Conservation (phyloP, 2,113 vertebrate genomes). For the Lanius collurio region DNA sequence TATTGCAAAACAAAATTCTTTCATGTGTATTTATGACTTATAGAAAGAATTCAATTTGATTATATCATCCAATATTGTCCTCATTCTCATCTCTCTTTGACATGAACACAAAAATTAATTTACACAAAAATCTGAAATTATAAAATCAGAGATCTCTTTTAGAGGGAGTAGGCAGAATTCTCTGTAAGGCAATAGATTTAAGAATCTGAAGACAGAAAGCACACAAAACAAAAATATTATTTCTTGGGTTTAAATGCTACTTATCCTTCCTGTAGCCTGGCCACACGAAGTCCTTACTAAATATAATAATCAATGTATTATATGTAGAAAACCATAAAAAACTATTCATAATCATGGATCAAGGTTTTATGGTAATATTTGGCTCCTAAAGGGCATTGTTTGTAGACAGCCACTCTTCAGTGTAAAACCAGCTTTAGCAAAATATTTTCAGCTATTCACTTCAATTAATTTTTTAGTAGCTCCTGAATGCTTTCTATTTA, state of each 20-base stretch:
- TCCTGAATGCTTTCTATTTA: not conserved
- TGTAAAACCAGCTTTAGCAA: not conserved
- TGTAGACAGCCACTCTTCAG: not conserved
- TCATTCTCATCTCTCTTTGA: not conserved
- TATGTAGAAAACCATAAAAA: not conserved
- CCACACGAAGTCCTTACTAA: not conserved
- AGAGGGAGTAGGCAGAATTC: not conserved
- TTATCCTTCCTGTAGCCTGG: not conserved
- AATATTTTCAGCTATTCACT: not conserved
- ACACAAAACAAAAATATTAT: not conserved
- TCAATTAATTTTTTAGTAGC: not conserved
- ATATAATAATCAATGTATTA: not conserved
- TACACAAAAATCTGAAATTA: not conserved
- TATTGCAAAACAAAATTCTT: slow-evolving; percentile 15
- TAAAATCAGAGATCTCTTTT: not conserved
- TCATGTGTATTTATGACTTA: not conserved
- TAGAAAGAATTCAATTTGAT: not conserved
- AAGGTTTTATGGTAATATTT: not conserved
- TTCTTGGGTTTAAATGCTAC: not conserved
- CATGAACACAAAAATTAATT: not conserved
- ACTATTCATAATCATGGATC: not conserved
- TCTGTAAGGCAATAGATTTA: not conserved
- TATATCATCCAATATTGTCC: not conserved
- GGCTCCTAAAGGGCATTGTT: not conserved
- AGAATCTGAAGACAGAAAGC: not conserved